Conservation (phyloP, 2,113 vertebrate genomes). For the Pseudopodoces humilis region DNA sequence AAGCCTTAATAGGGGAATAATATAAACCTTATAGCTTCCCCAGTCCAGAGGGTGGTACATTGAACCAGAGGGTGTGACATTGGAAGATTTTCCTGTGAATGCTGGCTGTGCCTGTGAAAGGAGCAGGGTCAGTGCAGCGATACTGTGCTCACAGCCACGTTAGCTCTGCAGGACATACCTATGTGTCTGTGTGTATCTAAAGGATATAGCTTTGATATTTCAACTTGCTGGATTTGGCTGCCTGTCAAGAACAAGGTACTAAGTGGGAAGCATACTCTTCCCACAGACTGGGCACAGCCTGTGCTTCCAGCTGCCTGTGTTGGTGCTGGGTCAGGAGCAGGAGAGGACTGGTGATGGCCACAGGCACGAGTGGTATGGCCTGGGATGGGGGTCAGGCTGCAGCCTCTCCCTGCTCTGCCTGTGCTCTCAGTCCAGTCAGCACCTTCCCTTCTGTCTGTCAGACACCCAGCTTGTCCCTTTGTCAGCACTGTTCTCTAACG, state of each 20-base stretch:
- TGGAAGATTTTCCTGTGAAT: neutral
- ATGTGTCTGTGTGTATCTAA: neutral
- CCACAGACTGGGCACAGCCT: neutral
- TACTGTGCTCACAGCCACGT: rapidly evolving
- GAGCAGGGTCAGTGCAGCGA: neutral
- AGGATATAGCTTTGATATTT: neutral
- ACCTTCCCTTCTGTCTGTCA: neutral
- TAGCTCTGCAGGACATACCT: neutral
- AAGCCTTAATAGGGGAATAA: neutral
- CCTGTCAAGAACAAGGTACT: neutral
- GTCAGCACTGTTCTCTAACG: neutral
- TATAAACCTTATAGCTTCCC: neutral
- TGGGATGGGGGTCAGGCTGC: neutral
- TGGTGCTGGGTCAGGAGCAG: neutral
- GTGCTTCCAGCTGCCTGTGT: rapidly evolving
- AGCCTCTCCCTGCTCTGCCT: neutral
- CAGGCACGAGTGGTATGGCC: neutral
- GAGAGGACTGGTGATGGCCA: neutral
- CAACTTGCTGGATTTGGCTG: neutral
- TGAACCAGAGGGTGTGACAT: neutral
- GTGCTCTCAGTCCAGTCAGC: neutral
- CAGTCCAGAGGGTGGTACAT: neutral
- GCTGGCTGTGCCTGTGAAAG: neutral
- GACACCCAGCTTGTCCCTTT: neutral
- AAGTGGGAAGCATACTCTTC: neutral